Conservation (phyloP, 2,113 vertebrate species). For the Stigmatopora argus region DNA sequence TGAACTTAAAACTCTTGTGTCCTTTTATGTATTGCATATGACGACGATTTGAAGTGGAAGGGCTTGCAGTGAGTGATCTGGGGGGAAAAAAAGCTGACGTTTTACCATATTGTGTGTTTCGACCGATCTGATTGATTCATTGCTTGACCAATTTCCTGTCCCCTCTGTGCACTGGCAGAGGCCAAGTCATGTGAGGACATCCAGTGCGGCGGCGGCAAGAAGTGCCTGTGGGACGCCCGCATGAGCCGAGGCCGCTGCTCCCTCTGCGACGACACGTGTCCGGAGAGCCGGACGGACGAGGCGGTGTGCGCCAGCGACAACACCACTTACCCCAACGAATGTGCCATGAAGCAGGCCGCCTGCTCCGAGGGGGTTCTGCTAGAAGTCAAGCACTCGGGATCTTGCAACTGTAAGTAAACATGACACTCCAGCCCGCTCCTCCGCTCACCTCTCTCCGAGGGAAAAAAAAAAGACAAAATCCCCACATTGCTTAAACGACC, state of each 20-base stretch:
- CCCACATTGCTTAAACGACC: constrained; percentile 11
- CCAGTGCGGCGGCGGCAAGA: constrained; percentile 87
- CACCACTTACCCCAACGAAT: constrained; percentile 92
- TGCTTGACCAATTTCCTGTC: background rate
- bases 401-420: constrained; percentile 99
- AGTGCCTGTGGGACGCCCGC: constrained; percentile 92
- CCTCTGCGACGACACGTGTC: constrained; percentile 84
- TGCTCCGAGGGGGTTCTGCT: constrained; percentile 88
- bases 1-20: too few species aligned
- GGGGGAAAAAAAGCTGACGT: too few species aligned
- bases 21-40: too few species aligned
- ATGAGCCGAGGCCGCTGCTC: constrained; percentile 89
- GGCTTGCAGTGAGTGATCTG: too few species aligned
- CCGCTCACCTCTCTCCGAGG: constrained; percentile 26
- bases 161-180: constrained; percentile 67
- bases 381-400: constrained; percentile 96
- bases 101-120: too few species aligned
- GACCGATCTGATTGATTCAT: too few species aligned
- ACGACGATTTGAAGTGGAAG: too few species aligned
- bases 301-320: constrained; percentile 97
- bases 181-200: constrained; percentile 98
- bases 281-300: constrained; percentile 87
- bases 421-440: constrained; percentile 62
- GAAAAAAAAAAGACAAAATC: constrained; percentile 57
- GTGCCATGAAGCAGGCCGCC: constrained; percentile 94